Conservation (phyloP, 2,888 invertebrate species). For the Aphodius granarius region DNA sequence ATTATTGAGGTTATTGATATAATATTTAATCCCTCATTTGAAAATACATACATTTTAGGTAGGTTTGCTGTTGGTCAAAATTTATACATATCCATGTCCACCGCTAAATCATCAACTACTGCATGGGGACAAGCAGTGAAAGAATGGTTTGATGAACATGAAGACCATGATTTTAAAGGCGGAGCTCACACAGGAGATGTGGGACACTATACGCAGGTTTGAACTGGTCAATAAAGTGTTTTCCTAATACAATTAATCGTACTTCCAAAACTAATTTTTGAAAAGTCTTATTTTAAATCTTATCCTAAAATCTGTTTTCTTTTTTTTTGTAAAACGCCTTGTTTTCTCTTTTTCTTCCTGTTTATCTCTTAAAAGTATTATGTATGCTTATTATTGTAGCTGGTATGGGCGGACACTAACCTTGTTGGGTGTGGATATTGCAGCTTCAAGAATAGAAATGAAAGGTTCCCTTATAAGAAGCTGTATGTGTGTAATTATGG, state of each 20-base stretch:
- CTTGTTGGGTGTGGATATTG: conserved; percentile 4
- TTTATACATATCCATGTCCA: conserved; percentile 28
- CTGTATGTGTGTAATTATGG: conserved; percentile 8
- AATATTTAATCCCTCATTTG: too few species aligned
- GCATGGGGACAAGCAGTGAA: conserved; percentile 34
- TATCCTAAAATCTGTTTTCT: too few species aligned
- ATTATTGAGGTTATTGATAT: too few species aligned
- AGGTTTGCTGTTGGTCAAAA: conserved; percentile 36
- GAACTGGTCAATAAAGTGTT: too few species aligned
- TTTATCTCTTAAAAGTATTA: neutral
- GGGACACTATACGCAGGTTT: conserved; percentile 39
- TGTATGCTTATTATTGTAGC: neutral
- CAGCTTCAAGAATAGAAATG: neutral
- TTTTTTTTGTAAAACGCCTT: neutral
- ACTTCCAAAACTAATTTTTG: too few species aligned
- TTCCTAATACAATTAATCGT: too few species aligned
- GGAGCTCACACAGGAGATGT: conserved; percentile 18
- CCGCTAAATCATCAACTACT: conserved; percentile 3
- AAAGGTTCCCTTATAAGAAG: neutral
- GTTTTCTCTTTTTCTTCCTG: neutral
- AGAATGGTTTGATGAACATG: conserved; percentile 37
- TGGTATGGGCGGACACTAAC: conserved; percentile 2
- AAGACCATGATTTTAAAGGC: conserved; percentile 31
- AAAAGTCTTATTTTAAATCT: too few species aligned
- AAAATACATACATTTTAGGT: neutral